Base-by-base conservation (phyloP, 2,888 invertebrate genomes). In the Pelosia muscerda region DNA sequence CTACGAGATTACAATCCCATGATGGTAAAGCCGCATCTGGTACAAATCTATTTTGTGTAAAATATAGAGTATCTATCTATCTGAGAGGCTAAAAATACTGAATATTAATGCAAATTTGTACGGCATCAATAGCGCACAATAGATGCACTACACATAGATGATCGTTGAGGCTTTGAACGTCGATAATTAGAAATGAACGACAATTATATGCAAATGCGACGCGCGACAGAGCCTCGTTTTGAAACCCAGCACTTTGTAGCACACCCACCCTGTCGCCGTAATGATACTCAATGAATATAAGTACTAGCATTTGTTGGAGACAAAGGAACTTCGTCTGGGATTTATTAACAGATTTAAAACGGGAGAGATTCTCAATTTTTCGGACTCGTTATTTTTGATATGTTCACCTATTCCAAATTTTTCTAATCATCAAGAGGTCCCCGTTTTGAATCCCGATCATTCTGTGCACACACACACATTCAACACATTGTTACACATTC, bases 151-250 rank as follows among this genome's bases (percentile, higher is more conserved):
- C 78, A 83, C 78, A 75, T 76, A 75, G 71, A 73, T 73, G 67
- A 74, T 69, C 65, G 42, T 65, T 61, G 68, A 73, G 72, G 71
- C 72, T 73, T 72, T 75, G 77, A 68, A 68, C 70, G 73, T 78
- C 83, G 84, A 85, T 91, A 92, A 92, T 92, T 90, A 92, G 90
- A 88, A 85, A 89, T 87, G 87, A 84, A 84, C 84, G 79, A 84
- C 92, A 92, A 94, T 94, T 94, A 94, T 92, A 94, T 94, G 94
- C 91, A 91, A 94, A 94, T 93, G 86, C 76, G 81, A 77, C 76
- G 78, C 81, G 86, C 85, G 88, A 85, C 86, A 87, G 86, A 81
- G 83, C 76, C 90, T 90, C 80, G 90, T 93, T 93, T 91, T 91
- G 92, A 86, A 91, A 92, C 87, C 84, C 86, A 82, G 85, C 82